phyloP scores from a whole-genome alignment of 2,888 invertebrate genomes.

The Pemphredon lugubris region DNA sequence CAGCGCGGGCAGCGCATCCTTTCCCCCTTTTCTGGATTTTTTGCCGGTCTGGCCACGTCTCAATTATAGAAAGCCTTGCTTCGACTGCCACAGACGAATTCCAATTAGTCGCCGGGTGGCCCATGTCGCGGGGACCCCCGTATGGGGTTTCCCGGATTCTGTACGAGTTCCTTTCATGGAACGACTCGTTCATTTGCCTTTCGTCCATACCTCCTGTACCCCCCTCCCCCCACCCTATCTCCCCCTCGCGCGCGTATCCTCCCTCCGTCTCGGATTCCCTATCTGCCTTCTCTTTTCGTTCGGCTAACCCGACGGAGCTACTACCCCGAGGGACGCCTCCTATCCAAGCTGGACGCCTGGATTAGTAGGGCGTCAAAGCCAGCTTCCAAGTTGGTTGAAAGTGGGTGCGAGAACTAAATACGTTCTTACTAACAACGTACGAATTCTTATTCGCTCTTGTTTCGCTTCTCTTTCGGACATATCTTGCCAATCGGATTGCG shows the following conservation, averaged over 20 bases:
- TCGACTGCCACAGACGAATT: conserved; percentile 80
- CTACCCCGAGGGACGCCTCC: conserved; percentile 58
- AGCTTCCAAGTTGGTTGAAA: conserved; percentile 67
- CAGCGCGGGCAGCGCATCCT: conserved; percentile 70
- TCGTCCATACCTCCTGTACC: conserved; percentile 69
- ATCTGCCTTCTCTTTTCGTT: conserved; percentile 52
- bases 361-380: conserved; percentile 77
- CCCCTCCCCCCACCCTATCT: conserved; percentile 41
- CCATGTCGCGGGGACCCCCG: conserved; percentile 77
- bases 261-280: conserved; percentile 41
- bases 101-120: conserved; percentile 80
- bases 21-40: conserved; percentile 75
- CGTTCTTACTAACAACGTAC: conserved; percentile 39
- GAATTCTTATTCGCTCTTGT: conserved; percentile 19
- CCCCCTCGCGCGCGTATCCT: conserved; percentile 12
- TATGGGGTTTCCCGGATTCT: conserved; percentile 81
- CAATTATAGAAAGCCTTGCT: conserved; percentile 81
- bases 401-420: conserved; percentile 66
- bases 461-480: conserved; percentile 26
- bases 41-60: conserved; percentile 79
- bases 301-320: conserved; percentile 40
- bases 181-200: conserved; percentile 80
- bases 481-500: neutral
- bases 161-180: conserved; percentile 81
- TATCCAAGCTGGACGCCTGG: conserved; percentile 68